Percentiles rank a stretch among this genome's conserved stretches.
Conservation (phyloP, 2,797 vertebrate genomes). For the Trematomus bernacchii region DNA sequence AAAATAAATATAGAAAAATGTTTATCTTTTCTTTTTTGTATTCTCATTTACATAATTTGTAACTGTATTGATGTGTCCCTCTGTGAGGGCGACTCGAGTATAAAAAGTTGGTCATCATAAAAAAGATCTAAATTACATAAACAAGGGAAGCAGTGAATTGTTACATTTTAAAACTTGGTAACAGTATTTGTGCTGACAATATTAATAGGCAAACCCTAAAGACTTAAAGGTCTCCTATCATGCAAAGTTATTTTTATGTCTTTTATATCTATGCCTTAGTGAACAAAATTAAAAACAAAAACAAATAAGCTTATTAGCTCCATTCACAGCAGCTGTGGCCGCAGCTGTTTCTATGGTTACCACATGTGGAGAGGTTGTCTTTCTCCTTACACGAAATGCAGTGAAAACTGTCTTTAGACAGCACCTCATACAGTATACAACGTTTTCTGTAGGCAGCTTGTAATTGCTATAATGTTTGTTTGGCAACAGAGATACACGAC, state of each 20-base stretch:
- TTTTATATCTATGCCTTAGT: neutral
- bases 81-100: no score
- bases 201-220: no score
- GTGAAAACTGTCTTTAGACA: slow-evolving; percentile 6
- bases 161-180: no score
- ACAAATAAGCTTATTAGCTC: neutral
- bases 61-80: no score
- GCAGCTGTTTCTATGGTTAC: slow-evolving; percentile 29
- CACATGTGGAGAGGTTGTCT: neutral
- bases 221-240: no score
- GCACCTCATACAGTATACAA: neutral
- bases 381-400: neutral
- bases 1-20: no score
- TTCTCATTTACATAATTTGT: no score
- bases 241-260: neutral
- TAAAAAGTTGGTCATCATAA: no score
- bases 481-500: neutral
- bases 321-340: neutral
- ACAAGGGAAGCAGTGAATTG: no score
- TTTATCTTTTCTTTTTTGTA: no score
- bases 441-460: neutral
- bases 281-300: neutral
- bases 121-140: no score
- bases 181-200: no score
- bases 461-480: slow-evolving; percentile 17